Base-by-base conservation (phyloP, 1,140 invertebrate genomes). In the Drosophila bocki region DNA sequence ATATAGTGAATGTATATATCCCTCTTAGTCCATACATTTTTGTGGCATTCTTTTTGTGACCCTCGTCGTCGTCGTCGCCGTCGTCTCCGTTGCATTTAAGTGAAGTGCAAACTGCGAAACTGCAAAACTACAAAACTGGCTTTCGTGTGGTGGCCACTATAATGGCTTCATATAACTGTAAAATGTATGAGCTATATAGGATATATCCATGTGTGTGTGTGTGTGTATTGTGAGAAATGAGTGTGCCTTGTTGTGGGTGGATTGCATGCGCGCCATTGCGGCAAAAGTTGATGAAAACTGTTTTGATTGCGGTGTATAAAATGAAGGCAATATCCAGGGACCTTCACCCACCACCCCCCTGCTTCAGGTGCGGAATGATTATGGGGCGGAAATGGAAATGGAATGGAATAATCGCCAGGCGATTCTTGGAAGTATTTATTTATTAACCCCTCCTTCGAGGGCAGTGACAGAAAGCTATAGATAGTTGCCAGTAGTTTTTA, bases 111-210 rank as follows among this genome's bases (percentile, higher is more conserved):
- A 86, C 79, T 58, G 70, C 69, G 19, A 39, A 56, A 56, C 51
- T 44, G 37, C 62, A 60, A 64, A 77, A 70, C 67, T 60, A 48
- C 69, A 59, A 80, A 83, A 80, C 54, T 62, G 54, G 77, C 68
- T 56, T 86, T 75, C 70, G 63, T 72, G 50, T 50, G 29, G 17
- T 41, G 57, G n/a, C 37, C 56, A 48, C 60, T 85, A 67, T 83
- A 88, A 87, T 80, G 83, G 84, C 83, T 77, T 80, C 64, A 87
- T 87, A 69, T 80, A 78, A 80, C 80, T 80, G 88, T 87, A 80
- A 87, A 88, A 87, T 87, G 62, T 83, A 87, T 88, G 76, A 72
- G 76, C 79, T 65, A 29, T 50, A 17, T 32, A 15, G 3, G 3
- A 50, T 59, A 69, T 61, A 48, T 6, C 26, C 26, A 29, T 22